phyloP scores from a whole-genome alignment of 2,113 vertebrate species.

The Cynocephalus volans region DNA sequence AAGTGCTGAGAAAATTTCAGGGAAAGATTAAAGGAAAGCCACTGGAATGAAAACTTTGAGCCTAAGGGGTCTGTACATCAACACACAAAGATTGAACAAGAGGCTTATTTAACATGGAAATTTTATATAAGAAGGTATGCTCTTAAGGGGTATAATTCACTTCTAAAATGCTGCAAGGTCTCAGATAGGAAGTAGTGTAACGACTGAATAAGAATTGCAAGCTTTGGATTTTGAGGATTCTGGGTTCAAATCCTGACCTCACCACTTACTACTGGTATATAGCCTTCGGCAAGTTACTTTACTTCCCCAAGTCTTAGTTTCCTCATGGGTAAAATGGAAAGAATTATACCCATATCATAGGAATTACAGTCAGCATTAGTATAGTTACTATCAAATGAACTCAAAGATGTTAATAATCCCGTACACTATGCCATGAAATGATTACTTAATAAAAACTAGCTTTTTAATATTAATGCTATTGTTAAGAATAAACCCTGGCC shows the following conservation, averaged over 20 bases:
- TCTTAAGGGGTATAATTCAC: neutral
- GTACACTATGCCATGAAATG: neutral
- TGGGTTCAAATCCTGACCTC: neutral
- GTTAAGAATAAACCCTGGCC: conserved; percentile 8
- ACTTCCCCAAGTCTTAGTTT: neutral
- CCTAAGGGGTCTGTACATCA: neutral
- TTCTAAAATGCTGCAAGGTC: neutral
- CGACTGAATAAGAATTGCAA: neutral
- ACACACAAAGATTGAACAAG: neutral
- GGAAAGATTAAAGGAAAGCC: conserved; percentile 29
- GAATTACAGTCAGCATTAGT: neutral
- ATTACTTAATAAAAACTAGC: neutral
- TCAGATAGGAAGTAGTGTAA: too few relatives aligned
- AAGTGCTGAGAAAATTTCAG: conserved; percentile 31
- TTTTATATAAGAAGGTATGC: neutral
- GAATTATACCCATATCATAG: neutral
- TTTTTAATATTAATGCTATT: conserved; percentile 7
- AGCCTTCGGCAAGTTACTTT: neutral
- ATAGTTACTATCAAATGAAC: neutral
- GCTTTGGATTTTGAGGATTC: neutral
- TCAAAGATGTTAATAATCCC: neutral
- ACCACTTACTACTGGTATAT: neutral
- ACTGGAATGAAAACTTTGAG: neutral
- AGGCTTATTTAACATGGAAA: neutral
- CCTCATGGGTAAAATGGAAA: neutral